Conservation (phyloP, 1,140 invertebrate genomes). For the Vanessa atalanta region DNA sequence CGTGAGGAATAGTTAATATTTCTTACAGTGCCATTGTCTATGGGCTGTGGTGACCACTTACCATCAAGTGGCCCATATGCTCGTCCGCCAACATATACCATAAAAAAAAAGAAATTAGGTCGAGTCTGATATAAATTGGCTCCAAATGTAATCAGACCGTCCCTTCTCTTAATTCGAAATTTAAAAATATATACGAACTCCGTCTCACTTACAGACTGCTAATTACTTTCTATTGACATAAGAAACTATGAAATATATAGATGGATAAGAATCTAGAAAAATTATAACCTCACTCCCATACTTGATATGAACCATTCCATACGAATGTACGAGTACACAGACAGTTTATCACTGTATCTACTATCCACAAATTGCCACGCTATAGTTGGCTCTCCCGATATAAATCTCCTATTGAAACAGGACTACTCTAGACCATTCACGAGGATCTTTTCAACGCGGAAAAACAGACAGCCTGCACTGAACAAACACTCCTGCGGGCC, state of each 20-base stretch:
- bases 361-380: conserved; percentile 75
- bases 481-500: conserved; percentile 68
- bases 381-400: conserved; percentile 66
- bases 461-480: conserved; percentile 67
- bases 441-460: conserved; percentile 63
- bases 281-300: conserved; percentile 20
- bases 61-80: no score
- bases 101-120: no score
- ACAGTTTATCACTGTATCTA: conserved; percentile 69
- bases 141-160: no score
- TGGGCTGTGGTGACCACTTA: no score
- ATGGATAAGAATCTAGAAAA: background rate
- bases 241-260: background rate
- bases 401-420: conserved; percentile 77
- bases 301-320: conserved; percentile 3
- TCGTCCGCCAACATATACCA: no score
- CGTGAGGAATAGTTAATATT: no score
- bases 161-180: no score
- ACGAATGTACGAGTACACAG: conserved; percentile 11
- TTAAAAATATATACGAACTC: no score
- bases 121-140: no score
- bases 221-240: no score
- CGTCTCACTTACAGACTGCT: no score
- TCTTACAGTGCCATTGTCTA: no score
- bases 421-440: conserved; percentile 61